A percentile compares a stretch with the other conserved stretches of the same genome.
Conservation (phyloP, 2,113 vertebrate species). For the Procapra przewalskii region DNA sequence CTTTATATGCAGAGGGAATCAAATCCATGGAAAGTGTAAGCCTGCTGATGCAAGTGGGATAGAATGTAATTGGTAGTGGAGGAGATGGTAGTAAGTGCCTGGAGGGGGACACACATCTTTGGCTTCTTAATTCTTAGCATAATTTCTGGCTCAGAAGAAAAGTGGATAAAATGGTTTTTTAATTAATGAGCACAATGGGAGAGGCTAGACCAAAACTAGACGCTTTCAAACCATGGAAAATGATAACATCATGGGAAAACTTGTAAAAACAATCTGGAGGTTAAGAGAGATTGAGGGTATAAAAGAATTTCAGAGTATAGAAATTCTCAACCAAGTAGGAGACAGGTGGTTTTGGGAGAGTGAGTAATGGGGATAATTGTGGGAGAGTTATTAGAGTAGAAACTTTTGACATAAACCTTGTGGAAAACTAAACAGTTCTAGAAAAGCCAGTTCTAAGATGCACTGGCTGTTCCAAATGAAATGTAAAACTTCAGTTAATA, state of each 20-base stretch:
- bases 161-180: not conserved
- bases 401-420: not conserved
- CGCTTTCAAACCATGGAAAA: not conserved
- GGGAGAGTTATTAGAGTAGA: not conserved
- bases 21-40: not conserved
- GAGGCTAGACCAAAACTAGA: not conserved
- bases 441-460: not conserved
- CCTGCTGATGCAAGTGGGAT: not conserved
- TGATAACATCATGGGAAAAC: not conserved
- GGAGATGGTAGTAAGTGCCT: not conserved
- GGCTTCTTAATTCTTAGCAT: not conserved
- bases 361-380: not conserved
- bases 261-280: not conserved
- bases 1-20: not conserved
- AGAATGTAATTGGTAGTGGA: not conserved
- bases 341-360: not conserved
- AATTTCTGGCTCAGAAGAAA: not conserved
- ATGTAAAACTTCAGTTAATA: not conserved
- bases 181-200: not conserved
- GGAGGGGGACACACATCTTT: not conserved
- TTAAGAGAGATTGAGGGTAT: not conserved
- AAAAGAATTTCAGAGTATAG: not conserved
- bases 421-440: not conserved
- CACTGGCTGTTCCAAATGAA: not conserved
- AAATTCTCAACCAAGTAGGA: not conserved